A percentile compares a stretch with the other conserved stretches of the same genome.
Conservation (phyloP, 2,888 invertebrate species). For the Trisateles emortualis region DNA sequence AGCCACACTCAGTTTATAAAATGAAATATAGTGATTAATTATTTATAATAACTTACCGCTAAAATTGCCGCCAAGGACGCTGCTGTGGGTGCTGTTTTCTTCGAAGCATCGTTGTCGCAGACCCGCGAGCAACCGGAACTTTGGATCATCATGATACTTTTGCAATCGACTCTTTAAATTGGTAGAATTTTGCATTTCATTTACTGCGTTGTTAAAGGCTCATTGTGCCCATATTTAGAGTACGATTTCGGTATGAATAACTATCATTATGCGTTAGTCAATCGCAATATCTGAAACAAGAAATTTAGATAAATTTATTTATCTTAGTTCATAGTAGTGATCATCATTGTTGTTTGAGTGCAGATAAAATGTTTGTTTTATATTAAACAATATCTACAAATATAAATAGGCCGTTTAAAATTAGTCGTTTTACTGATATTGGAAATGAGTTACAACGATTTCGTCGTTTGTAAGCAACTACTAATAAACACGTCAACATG, state of each 20-base stretch:
- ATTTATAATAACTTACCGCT: conserved; percentile 30
- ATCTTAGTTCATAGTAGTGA: conserved; percentile 32
- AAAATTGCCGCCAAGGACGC: conserved; percentile 22
- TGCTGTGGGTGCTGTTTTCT: conserved; percentile 40
- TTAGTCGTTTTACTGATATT: no score
- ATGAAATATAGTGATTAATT: no score
- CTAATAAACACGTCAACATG: no score
- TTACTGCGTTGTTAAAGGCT: background rate
- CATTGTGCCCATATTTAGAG: conserved; percentile 7
- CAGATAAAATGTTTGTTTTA: conserved; percentile 27
- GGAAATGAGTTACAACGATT: no score
- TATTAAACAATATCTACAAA: conserved; percentile 1
- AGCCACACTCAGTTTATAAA: no score
- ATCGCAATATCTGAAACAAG: conserved; percentile 48
- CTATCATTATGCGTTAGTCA: conserved; percentile 28
- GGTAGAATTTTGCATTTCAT: conserved; percentile 34
- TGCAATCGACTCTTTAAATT: conserved; percentile 8
- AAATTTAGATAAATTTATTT: conserved; percentile 45
- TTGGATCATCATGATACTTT: conserved; percentile 38
- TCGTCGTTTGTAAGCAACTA: no score
- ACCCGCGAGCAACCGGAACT: conserved; percentile 26
- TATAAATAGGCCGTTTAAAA: no score
- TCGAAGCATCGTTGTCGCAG: conserved; percentile 22
- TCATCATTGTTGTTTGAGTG: conserved; percentile 19
- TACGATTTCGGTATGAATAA: conserved; percentile 7